Evolutionary conservation across 2,113 vertebrate species (phyloP).

Genomic region (Thinocorus orbignyianus): DNA sequence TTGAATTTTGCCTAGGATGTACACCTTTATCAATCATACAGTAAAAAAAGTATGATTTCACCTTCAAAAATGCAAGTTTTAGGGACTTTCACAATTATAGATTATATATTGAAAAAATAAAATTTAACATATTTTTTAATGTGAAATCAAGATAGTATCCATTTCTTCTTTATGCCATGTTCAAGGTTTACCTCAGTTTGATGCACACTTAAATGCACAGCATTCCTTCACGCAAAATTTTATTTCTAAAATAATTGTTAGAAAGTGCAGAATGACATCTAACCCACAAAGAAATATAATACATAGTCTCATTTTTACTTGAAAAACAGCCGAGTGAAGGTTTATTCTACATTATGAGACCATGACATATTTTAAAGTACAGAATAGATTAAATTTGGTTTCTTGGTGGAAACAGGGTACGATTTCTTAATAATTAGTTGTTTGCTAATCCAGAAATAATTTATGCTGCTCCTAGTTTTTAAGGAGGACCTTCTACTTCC

Average conservation of each 20-base stretch:
- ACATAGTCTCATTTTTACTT: not conserved
- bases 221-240: not conserved
- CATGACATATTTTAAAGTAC: not conserved
- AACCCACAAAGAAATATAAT: not conserved
- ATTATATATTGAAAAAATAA: not conserved
- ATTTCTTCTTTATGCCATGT: not conserved
- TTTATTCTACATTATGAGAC: not conserved
- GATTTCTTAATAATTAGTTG: not conserved
- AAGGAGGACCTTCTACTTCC: not conserved
- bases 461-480: not conserved
- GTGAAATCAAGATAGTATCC: not conserved
- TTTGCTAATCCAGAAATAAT: not conserved
- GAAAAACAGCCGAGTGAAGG: not conserved
- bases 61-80: not conserved
- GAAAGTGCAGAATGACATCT: not conserved
- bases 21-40: fast-evolving
- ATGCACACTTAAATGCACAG: not conserved
- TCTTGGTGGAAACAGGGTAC: not conserved
- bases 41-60: not conserved
- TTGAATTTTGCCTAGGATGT: not conserved
- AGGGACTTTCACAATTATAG: not conserved
- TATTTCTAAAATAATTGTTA: not conserved
- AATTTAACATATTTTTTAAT: not conserved
- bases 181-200: not conserved
- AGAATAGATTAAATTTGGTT: not conserved